Percentiles rank a stretch among this genome's conserved stretches.
These are phyloP conservation scores for Sthenelais limicola DNA, from an alignment of 2,888 invertebrate species.

Conservation along the genomic window DNA sequence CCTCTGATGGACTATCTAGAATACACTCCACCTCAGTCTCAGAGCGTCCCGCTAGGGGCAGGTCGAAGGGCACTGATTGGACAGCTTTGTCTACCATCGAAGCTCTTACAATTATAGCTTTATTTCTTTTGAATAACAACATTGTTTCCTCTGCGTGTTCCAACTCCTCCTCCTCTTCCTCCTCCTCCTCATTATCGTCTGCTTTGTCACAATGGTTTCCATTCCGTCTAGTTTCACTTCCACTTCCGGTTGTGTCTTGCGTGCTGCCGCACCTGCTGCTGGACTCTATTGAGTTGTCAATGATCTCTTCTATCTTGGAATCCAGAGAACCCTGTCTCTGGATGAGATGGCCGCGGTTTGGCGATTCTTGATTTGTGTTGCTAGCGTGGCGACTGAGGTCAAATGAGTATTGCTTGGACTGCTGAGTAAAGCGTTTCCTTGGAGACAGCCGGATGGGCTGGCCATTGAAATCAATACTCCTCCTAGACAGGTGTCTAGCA, in stretches of 20 bases:
- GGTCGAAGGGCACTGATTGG: constrained; percentile 12
- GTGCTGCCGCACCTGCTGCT: constrained; percentile 22
- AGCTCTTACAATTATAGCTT: neutral
- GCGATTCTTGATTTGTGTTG: neutral
- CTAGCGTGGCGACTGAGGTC: constrained; percentile 55
- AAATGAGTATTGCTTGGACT: constrained; percentile 67
- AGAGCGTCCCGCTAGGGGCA: constrained; percentile 6
- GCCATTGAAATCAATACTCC: constrained; percentile 57
- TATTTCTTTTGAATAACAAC: neutral
- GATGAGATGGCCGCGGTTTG: neutral
- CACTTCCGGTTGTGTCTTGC: neutral
- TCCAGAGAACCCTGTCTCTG: constrained; percentile 68
- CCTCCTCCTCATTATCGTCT: neutral
- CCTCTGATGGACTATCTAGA: neutral
- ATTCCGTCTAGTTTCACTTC: no score
- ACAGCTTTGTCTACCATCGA: constrained; percentile 15
- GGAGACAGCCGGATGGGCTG: constrained; percentile 66
- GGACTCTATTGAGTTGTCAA: constrained; percentile 56
- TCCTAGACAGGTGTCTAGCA: constrained; percentile 58
- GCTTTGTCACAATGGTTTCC: neutral
- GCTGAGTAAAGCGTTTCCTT: constrained; percentile 62
- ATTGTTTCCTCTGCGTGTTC: neutral
- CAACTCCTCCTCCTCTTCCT: neutral
- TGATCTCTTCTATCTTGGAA: constrained; percentile 70
- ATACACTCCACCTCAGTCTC: neutral